Evolutionary conservation across 2,888 invertebrate genomes (phyloP).

Genomic region (Sinodicranocentrus sp.): DNA sequence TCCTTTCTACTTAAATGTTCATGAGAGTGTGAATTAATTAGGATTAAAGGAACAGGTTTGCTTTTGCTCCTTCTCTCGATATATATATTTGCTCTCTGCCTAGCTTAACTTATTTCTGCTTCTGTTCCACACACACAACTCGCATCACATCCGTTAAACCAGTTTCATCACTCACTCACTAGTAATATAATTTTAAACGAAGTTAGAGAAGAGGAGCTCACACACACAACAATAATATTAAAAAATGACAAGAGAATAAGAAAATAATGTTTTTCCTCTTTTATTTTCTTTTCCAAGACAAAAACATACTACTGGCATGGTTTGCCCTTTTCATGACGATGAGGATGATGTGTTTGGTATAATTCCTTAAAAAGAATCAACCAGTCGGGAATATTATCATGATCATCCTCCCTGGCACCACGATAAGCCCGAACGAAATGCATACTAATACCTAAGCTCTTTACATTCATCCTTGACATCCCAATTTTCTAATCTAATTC

Average conservation of each 20-base stretch:
- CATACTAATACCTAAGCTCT: conserved; percentile 61
- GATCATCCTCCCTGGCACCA: conserved; percentile 60
- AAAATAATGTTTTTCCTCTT: no score
- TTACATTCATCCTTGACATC: conserved; percentile 61
- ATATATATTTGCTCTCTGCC: conserved; percentile 46
- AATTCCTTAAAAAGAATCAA: conserved; percentile 19
- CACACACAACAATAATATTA: neutral
- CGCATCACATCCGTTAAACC: conserved; percentile 72
- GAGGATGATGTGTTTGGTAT: conserved; percentile 15
- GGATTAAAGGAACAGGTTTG: conserved; percentile 75
- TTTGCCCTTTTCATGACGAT: conserved; percentile 17
- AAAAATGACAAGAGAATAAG: no score
- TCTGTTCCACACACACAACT: conserved; percentile 11
- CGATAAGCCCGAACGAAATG: conserved; percentile 11
- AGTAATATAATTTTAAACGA: neutral
- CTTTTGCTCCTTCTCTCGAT: conserved; percentile 53
- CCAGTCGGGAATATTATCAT: neutral
- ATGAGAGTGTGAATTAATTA: conserved; percentile 76
- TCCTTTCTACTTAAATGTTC: conserved; percentile 72
- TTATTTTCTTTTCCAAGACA: neutral
- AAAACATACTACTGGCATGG: conserved; percentile 21
- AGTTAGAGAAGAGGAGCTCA: neutral
- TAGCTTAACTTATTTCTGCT: conserved; percentile 17
- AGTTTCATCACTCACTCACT: conserved; percentile 68
- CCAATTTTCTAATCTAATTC: conserved; percentile 61